Conservation (phyloP, 2,888 invertebrate genomes). For the Plebejus argus region DNA sequence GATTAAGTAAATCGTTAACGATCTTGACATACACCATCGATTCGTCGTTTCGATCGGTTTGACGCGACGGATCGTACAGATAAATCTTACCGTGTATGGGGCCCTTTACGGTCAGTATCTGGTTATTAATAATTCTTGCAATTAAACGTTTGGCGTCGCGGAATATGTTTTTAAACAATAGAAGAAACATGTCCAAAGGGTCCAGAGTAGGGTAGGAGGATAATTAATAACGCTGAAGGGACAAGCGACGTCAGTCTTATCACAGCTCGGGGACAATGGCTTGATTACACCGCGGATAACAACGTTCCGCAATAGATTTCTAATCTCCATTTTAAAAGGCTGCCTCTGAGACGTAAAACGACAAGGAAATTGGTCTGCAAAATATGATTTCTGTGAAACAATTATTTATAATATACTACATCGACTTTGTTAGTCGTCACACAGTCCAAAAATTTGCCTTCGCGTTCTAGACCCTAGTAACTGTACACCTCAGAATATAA, state of each 20-base stretch:
- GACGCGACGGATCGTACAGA: too few species aligned
- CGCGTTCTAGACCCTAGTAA: too few species aligned
- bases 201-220: slow-evolving; percentile 57
- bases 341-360: not conserved
- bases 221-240: slow-evolving; percentile 71
- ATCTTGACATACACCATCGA: too few species aligned
- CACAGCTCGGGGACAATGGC: slow-evolving; percentile 32
- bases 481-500: too few species aligned
- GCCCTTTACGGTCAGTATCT: not conserved
- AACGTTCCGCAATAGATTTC: not conserved
- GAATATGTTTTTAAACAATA: slow-evolving; percentile 42
- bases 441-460: too few species aligned
- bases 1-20: too few species aligned
- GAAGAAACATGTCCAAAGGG: slow-evolving; percentile 50
- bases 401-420: too few species aligned
- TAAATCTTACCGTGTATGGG: too few species aligned
- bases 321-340: not conserved
- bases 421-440: too few species aligned
- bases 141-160: slow-evolving; percentile 33
- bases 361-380: too few species aligned
- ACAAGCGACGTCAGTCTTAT: slow-evolving; percentile 61
- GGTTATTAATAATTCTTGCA: not conserved
- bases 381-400: too few species aligned
- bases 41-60: too few species aligned
- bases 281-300: not conserved